Evolutionary conservation across 1,140 invertebrate genomes (phyloP), one percentile per base, ranked within the genome.

Genomic region (Macrostomum lignano): DNA sequence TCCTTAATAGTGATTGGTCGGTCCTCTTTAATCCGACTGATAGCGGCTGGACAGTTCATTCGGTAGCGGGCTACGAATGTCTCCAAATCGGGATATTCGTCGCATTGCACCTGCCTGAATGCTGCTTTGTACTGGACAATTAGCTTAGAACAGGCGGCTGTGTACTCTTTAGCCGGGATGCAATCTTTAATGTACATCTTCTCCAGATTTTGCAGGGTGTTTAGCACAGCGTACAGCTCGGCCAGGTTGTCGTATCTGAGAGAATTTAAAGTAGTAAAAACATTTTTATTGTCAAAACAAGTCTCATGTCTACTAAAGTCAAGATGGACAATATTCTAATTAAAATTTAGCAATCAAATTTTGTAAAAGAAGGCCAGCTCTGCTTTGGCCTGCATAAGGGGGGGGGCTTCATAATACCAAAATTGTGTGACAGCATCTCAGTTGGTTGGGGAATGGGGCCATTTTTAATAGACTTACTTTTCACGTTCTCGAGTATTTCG

Each of bases 161-260:
- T 94, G 48, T 96, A 93, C 58, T 19, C 19, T 7, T 17, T 33
- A 4, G 19, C 46, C 17, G 51, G 51, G 11, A 94, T 77, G 58
- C 77, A 82, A 56, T 96, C 88, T 44, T 82, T 67, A 44, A 94
- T 91, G 45, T 94, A 96, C 9, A 86, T 84, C 55, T 98, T 98
- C 55, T 98, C 88, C 26, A 96, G 60, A 48, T 84, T 76, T 51
- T 98, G 86, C 6, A 98, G 58, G 0, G 86, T 93, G 51, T 82
- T 91, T 5, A 94, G 74, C 3, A 96, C 76, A 3, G 88, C 82
- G 60, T 82, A 96, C 35, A 96, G 60, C 61, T 96, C 88, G 9
- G 84, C 79, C 69, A 93, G 73, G 56, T 94, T 98, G 52, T 96
- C 88, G 61, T 81, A 76, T 55, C 72, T 72, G 35, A n/a, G n/a